phyloP scores from a whole-genome alignment of 2,113 vertebrate genomes.

The Donacobius atricapilla region DNA sequence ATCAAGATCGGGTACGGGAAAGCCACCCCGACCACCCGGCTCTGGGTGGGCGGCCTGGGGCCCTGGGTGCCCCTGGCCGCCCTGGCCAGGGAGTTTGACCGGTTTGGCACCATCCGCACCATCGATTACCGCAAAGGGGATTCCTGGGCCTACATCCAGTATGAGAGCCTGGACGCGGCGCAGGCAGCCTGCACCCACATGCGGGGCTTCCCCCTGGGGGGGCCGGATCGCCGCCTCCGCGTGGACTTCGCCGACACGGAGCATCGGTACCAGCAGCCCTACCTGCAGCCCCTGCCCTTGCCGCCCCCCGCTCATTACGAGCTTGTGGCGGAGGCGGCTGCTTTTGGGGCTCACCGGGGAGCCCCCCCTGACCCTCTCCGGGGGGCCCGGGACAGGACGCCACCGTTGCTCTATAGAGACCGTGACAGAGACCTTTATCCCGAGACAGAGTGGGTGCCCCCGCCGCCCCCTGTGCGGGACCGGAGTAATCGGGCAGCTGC shows the following conservation, averaged over 20 bases:
- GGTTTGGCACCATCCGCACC: slow-evolving; percentile 95
- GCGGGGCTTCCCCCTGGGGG: slow-evolving; percentile 93
- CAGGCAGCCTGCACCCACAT: slow-evolving; percentile 96
- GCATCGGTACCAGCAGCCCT: slow-evolving; percentile 93
- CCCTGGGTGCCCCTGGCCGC: slow-evolving; percentile 94
- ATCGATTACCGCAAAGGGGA: slow-evolving; percentile 98
- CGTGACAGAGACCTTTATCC: slow-evolving; percentile 91
- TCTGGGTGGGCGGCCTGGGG: slow-evolving; percentile 95
- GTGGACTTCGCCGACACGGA: slow-evolving; percentile 97
- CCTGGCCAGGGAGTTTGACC: slow-evolving; percentile 93
- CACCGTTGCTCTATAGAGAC: slow-evolving; percentile 89
- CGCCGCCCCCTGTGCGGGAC: slow-evolving; percentile 86
- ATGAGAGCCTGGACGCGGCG: slow-evolving; percentile 95
- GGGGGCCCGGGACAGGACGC: slow-evolving; percentile 89
- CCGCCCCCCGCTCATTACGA: slow-evolving; percentile 85
- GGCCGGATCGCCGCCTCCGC: slow-evolving; percentile 88
- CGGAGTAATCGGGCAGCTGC: slow-evolving; percentile 77
- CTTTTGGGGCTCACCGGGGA: slow-evolving; percentile 86
- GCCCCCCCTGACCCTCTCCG: slow-evolving; percentile 85
- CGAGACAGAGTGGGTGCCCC: slow-evolving; percentile 86
- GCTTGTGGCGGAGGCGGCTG: slow-evolving; percentile 83
- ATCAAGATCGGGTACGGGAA: slow-evolving; percentile 98
- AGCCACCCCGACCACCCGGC: slow-evolving; percentile 91
- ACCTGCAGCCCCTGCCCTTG: slow-evolving; percentile 89
- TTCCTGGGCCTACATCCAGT: slow-evolving; percentile 97